Base-by-base conservation (phyloP, 2,113 vertebrate genomes). In the Theristicus caerulescens region DNA sequence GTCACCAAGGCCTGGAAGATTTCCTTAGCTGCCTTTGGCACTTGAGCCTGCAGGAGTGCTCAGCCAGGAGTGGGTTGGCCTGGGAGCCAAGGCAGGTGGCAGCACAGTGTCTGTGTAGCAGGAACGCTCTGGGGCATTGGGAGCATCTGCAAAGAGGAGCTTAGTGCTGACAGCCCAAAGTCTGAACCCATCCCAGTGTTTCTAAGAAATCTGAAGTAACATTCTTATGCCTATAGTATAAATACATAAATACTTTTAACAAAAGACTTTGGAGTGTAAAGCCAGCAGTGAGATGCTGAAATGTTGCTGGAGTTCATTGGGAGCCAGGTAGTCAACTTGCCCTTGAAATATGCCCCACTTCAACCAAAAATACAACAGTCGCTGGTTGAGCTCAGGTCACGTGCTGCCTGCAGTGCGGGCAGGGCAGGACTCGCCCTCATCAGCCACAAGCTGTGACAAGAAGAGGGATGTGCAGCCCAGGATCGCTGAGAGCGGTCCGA, bases 211-310 rank as follows among this genome's bases (percentile, higher is more conserved):
- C 19, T 15, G 20, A 82, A 84, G 61, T 66, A 46, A 70, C 40
- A 32, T 82, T 91, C 66, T 71, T 65, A 54, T 21, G 49, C 34
- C 44, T 84, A 6, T 21, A 22, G n/a, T 69, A 95, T 94, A 95
- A 96, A 97, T 93, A 95, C 20, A 95, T 92, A 94, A 94, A 95
- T 94, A 94, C 51, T 89, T 94, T 26, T 49, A 51, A 91, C 32
- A 72, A 32, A 65, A 85, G 10, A 9, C n/a, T 88, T 66, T 20
- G 46, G 71, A 29, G 47, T 2, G 15, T 36, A n/a, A 40, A 70
- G 42, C 44, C 67, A 66, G 74, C 78, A 76, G 82, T 10, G 25
- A 88, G 72, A 44, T 3, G 10, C 67, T 42, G 73, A 59, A 70
- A 92, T 4, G 42, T 32, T 46, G 74, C n/a, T 54, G 74, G 54